These are phyloP conservation scores for Python bivittatus DNA, from an alignment of 2,113 vertebrate genomes.

Conservation along the genomic window DNA sequence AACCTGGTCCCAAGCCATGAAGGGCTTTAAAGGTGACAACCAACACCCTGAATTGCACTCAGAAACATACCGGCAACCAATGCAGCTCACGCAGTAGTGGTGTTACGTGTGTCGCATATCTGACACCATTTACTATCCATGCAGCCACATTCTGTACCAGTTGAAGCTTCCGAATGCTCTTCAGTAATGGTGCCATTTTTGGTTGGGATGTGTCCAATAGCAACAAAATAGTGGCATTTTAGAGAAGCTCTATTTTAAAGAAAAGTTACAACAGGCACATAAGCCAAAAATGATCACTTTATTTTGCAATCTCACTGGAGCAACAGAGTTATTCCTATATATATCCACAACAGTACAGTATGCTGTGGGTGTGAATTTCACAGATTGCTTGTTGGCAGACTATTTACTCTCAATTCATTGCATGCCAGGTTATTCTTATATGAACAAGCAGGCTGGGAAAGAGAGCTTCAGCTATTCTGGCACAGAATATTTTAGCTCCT, in stretches of 20 bases:
- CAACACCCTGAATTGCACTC: too few species aligned
- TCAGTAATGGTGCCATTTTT: background rate
- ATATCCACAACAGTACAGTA: conserved; percentile 19
- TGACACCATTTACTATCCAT: too few species aligned
- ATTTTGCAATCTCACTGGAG: background rate
- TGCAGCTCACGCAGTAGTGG: too few species aligned
- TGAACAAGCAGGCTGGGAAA: conserved; percentile 38
- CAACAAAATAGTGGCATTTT: background rate
- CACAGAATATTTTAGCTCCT: conserved; percentile 34
- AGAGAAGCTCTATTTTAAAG: background rate
- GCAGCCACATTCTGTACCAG: too few species aligned
- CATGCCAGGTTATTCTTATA: conserved; percentile 57
- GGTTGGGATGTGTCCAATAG: background rate
- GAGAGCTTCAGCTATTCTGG: conserved; percentile 31
- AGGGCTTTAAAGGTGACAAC: too few species aligned
- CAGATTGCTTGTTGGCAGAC: conserved; percentile 34
- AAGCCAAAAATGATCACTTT: conserved; percentile 7
- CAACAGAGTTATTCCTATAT: conserved; percentile 21
- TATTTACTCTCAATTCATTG: conserved; percentile 51
- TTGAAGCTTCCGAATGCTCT: too few species aligned
- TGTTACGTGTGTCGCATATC: too few species aligned
- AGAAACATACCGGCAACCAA: too few species aligned
- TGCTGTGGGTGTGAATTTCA: conserved; percentile 33
- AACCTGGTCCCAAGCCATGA: too few species aligned
- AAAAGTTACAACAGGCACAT: background rate